These are phyloP conservation scores for Cantharis lateralis DNA, from an alignment of 2,888 invertebrate genomes.

Conservation along the genomic window DNA sequence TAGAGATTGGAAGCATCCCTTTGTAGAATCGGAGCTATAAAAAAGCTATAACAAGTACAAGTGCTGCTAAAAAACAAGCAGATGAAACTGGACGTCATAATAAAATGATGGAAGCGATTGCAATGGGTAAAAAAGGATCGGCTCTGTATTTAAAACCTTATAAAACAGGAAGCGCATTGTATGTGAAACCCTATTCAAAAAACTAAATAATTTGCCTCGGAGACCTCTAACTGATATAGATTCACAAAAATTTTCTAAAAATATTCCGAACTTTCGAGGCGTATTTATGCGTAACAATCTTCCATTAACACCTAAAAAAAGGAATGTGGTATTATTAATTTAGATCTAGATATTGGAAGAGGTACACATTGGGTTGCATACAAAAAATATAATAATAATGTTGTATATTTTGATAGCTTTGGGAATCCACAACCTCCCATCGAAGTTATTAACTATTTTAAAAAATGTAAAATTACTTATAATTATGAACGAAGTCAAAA, in stretches of 20 bases:
- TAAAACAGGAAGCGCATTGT: conserved; percentile 2
- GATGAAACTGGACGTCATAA: too few relatives aligned
- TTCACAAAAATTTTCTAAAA: conserved; percentile 29
- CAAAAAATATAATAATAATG: conserved; percentile 40
- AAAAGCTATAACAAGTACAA: too few relatives aligned
- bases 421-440: conserved; percentile 45
- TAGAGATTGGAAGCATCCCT: too few relatives aligned
- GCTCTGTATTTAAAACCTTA: conserved; percentile 6
- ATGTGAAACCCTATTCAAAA: conserved; percentile 19
- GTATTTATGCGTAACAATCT: conserved; percentile 39
- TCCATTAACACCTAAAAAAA: conserved; percentile 9
- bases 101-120: too few relatives aligned
- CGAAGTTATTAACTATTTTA: conserved; percentile 25
- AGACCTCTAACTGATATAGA: conserved; percentile 36
- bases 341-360: conserved; percentile 36
- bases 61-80: too few relatives aligned
- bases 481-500: conserved; percentile 25
- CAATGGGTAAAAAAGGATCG: conserved; percentile 19
- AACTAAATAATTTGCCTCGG: conserved; percentile 30
- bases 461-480: conserved; percentile 10
- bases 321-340: conserved; percentile 44
- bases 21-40: too few relatives aligned
- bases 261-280: conserved; percentile 36
- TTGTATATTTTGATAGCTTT: conserved; percentile 50
- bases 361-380: conserved; percentile 51